phyloP scores from a whole-genome alignment of 2,888 invertebrate genomes.

The Eilema sororculum region DNA sequence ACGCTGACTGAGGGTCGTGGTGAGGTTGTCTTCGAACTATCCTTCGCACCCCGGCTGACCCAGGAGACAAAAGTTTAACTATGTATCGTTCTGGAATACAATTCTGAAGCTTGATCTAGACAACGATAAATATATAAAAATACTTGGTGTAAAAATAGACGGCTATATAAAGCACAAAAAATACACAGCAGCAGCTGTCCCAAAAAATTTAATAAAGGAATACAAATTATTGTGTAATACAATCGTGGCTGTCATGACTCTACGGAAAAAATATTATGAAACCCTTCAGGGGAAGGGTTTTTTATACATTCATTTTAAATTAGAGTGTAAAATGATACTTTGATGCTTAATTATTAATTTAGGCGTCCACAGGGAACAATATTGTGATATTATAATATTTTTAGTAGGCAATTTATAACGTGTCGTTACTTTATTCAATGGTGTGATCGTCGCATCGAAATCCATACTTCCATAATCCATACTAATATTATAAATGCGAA shows the following conservation, averaged over 20 bases:
- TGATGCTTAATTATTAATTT: conserved; percentile 1
- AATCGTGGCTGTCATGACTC: conserved; percentile 1
- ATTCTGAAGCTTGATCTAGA: too few species aligned
- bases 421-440: background rate
- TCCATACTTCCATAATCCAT: too few species aligned
- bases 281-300: conserved; percentile 5
- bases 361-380: background rate
- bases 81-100: too few species aligned
- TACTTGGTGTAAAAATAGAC: too few species aligned
- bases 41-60: too few species aligned
- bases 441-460: background rate
- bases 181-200: background rate
- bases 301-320: conserved; percentile 2
- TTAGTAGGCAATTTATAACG: background rate
- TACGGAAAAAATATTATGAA: background rate
- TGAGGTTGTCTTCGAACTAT: too few species aligned
- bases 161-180: background rate
- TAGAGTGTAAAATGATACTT: background rate
- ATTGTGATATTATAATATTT: background rate
- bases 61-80: too few species aligned
- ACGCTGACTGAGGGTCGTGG: too few species aligned
- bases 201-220: background rate
- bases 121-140: too few species aligned
- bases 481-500: too few species aligned
- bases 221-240: conserved; percentile 8